Evolutionary conservation across 64 coral and sea anemone species (phyloP).

Genomic region (Astreopora myriophthalma): DNA sequence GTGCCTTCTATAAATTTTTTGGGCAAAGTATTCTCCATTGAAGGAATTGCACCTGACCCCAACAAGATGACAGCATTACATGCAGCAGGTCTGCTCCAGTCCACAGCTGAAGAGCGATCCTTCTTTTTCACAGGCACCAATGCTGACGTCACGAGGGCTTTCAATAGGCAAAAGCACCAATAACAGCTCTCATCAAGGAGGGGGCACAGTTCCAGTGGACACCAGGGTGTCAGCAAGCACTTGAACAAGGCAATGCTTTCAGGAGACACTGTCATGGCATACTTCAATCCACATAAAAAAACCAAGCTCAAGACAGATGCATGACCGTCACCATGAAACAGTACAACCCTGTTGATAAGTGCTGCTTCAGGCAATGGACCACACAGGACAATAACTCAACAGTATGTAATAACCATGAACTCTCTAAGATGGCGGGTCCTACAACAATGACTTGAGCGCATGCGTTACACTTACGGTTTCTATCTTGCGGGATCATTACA

Average conservation of each 20-base stretch:
- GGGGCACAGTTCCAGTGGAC: slow-evolving; percentile 32
- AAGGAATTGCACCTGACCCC: slow-evolving; percentile 11
- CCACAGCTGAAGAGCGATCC: background rate
- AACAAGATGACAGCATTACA: slow-evolving; percentile 43
- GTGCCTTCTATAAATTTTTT: slow-evolving; percentile 37
- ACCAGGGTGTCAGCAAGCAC: slow-evolving; percentile 9
- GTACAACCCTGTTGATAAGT: background rate
- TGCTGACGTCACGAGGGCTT: slow-evolving; percentile 33
- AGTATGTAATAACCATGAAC: too few species aligned
- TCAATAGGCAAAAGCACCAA: slow-evolving; percentile 7
- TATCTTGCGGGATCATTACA: too few species aligned
- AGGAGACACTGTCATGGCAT: slow-evolving; percentile 58
- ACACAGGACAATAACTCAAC: too few species aligned
- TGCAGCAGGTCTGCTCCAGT: slow-evolving; percentile 22
- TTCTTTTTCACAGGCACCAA: slow-evolving; percentile 45
- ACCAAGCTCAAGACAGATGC: slow-evolving; percentile 50
- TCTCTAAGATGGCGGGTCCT: too few species aligned
- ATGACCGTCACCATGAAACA: slow-evolving; percentile 64
- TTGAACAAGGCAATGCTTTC: slow-evolving; percentile 24
- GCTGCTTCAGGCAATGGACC: too few species aligned
- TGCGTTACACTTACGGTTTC: too few species aligned
- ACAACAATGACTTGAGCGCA: too few species aligned
- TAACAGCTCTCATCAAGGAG: slow-evolving; percentile 36
- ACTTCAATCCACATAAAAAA: slow-evolving; percentile 48
- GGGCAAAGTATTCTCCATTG: slow-evolving; percentile 38